These are phyloP conservation scores for Lasius fuliginosus DNA, from an alignment of 2,888 invertebrate species.

Conservation along the genomic window DNA sequence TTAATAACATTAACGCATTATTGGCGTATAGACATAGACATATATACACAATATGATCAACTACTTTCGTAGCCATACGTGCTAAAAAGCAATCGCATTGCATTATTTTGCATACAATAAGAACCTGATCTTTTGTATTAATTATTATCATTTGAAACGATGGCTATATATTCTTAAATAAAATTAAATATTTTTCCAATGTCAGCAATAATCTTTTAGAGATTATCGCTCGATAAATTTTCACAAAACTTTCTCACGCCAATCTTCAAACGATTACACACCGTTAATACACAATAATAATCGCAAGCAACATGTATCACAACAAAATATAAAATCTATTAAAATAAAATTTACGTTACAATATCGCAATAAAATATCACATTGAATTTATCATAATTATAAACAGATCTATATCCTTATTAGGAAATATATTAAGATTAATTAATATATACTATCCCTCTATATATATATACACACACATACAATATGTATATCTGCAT, in stretches of 20 bases:
- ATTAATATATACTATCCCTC: conserved; percentile 60
- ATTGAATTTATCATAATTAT: conserved; percentile 35
- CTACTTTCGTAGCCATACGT: conserved; percentile 13
- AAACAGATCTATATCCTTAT: conserved; percentile 51
- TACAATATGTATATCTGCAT: conserved; percentile 50
- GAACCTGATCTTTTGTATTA: conserved; percentile 13
- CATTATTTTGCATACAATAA: conserved; percentile 28
- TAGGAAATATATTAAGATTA: conserved; percentile 54
- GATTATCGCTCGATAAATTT: background rate
- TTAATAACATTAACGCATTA: conserved; percentile 32
- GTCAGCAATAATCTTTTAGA: background rate
- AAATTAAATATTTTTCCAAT: conserved; percentile 10
- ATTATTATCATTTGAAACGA: conserved; percentile 9
- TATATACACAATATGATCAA: conserved; percentile 30
- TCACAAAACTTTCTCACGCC: background rate
- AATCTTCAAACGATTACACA: conserved; percentile 21
- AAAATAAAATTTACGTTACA: conserved; percentile 50
- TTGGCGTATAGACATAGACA: conserved; percentile 31
- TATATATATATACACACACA: conserved; percentile 34
- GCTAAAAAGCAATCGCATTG: conserved; percentile 20
- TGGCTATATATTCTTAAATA: background rate
- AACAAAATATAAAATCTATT: conserved; percentile 57
- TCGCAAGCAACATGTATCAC: conserved; percentile 49
- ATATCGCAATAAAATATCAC: conserved; percentile 54
- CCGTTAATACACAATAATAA: conserved; percentile 34